Evolutionary conservation across 1,140 invertebrate species (phyloP), one percentile per base, ranked within the genome.

Genomic region (Diprion similis): DNA sequence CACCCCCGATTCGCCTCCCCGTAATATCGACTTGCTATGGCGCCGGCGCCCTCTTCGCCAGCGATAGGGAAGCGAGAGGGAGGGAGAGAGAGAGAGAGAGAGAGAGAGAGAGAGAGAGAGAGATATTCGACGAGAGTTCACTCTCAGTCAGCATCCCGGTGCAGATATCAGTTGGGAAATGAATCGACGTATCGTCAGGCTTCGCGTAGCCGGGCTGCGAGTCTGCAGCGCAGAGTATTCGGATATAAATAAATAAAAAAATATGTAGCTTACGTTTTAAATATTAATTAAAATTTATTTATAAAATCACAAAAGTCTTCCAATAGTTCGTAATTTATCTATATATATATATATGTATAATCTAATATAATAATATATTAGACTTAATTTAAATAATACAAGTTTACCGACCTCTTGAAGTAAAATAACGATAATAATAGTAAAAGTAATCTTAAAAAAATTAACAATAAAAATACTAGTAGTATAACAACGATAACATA

Each of bases 291-390:
- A 59, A 59, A 59, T n/a, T 59, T n/a, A n/a, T 59, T 59, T 13
- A 37, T 37, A 59, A 59, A 59, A 59, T 59, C 51, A 59, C 51
- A 13, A 59, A 59, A 59, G 51, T 59, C 51, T 59, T 59, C 51
- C 51, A 59, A 1, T 59, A 59, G 51, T n/a, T 59, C 51, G 51
- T 59, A 59, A 59, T 59, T 13, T 59, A 1, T 11, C 1, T 59
- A 11, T 59, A 37, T 6, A 37, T 6, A 1, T 24, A 37, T 37
- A 37, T 37, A 37, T 37, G 6, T 37, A 37, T 37, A 37, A 37
- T 37, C 24, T 37, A 37, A 37, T 37, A 37, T 37, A 37, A 37
- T 37, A 37, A 37, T 37, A 37, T 37, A 37, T 37, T 37, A 37
- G 24, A 6, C 6, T 37, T 37, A 37, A 37, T 37, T 37, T 37